Evolutionary conservation across 2,888 invertebrate genomes (phyloP).

Genomic region (Cephalotes varians): DNA sequence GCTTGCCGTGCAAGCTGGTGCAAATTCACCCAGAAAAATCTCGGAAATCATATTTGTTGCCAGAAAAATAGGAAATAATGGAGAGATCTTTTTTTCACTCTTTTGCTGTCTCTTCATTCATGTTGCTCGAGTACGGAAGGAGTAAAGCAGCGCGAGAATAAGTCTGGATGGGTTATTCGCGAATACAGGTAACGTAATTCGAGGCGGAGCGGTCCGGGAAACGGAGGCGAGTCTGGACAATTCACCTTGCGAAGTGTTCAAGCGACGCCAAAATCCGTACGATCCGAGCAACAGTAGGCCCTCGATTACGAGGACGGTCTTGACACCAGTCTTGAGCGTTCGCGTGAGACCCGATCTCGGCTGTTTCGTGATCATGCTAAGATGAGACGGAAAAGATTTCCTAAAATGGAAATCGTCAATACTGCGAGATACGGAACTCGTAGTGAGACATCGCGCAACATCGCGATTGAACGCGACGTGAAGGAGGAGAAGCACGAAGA

Average conservation of each 20-base stretch:
- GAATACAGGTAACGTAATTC: background rate
- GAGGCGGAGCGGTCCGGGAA: conserved; percentile 66
- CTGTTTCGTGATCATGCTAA: conserved; percentile 89
- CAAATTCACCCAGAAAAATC: background rate
- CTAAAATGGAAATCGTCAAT: conserved; percentile 84
- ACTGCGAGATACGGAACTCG: conserved; percentile 73
- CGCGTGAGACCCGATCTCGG: conserved; percentile 84
- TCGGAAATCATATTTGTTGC: background rate
- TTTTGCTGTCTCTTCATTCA: background rate
- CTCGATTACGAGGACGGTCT: conserved; percentile 88
- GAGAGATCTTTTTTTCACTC: background rate
- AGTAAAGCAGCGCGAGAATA: background rate
- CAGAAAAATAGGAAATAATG: background rate
- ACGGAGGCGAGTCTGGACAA: conserved; percentile 58
- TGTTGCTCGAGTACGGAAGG: background rate
- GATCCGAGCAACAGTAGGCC: conserved; percentile 87
- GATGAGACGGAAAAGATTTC: conserved; percentile 74
- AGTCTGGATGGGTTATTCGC: background rate
- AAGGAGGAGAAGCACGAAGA: conserved; percentile 1
- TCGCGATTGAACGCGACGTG: conserved; percentile 61
- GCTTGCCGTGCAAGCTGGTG: too few relatives aligned
- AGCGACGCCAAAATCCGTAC: conserved; percentile 89
- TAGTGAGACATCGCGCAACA: conserved; percentile 74
- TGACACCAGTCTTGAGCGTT: conserved; percentile 82
- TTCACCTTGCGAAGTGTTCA: conserved; percentile 91